Evolutionary conservation across 2,888 invertebrate species (phyloP).

Genomic region (Agonopterix alstromeriana): DNA sequence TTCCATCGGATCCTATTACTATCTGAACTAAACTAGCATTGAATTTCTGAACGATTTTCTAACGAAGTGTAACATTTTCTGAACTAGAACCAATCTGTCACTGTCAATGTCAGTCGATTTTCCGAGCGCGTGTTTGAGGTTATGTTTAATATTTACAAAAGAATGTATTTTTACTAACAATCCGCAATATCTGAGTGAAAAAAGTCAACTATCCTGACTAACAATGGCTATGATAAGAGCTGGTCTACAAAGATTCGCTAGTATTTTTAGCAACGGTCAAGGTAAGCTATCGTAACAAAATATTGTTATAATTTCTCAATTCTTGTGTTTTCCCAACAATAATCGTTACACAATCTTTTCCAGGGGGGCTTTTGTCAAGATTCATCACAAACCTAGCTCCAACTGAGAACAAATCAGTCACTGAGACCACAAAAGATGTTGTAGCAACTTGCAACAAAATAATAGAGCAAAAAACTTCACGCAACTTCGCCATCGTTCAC

Average conservation of each 20-base stretch:
- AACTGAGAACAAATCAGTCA: constrained; percentile 27
- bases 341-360: constrained; percentile 12
- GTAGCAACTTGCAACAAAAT: constrained; percentile 80
- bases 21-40: not conserved
- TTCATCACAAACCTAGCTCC: constrained; percentile 43
- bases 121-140: constrained; percentile 18
- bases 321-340: too few species aligned
- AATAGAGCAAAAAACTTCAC: constrained; percentile 74
- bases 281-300: constrained; percentile 23
- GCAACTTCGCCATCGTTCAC: constrained; percentile 89
- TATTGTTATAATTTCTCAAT: not conserved
- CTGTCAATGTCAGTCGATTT: constrained; percentile 7
- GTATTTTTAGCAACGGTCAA: constrained; percentile 36
- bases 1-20: not conserved
- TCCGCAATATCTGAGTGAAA: not conserved
- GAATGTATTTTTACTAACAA: constrained; percentile 11
- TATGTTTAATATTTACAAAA: constrained; percentile 10
- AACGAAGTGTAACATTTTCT: not conserved
- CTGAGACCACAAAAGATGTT: constrained; percentile 64
- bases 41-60: too few species aligned
- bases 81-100: not conserved
- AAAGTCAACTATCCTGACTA: too few species aligned
- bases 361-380: constrained; percentile 57
- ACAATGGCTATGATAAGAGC: constrained; percentile 48
- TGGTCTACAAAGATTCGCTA: constrained; percentile 47